Base-by-base conservation (phyloP, 2,797 vertebrate genomes). In the Aulostomus chinensis region DNA sequence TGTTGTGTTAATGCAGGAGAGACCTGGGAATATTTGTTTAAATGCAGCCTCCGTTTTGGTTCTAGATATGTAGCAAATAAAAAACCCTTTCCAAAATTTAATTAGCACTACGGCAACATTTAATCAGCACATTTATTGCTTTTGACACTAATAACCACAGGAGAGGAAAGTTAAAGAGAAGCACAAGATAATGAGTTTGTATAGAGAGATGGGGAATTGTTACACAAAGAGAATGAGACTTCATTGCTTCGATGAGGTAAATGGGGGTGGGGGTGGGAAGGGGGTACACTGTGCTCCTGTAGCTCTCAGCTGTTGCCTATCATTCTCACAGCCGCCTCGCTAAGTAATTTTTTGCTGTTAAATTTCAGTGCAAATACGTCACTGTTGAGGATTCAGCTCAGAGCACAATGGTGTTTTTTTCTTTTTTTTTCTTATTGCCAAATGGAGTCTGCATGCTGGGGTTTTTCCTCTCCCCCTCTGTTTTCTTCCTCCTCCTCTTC, bases 291-390 rank as follows among this genome's bases (percentile, higher is more conserved):
- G 53, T 51, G 31, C 54, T 66, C 42, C 60, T 68, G 33, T 58
- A 78, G 61, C 65, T 72, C 62, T 70, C 20, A 34, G 41, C 45
- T 20, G 50, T 56, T 29, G 45, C 57, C 50, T 80, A 81, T 81
- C 83, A 86, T 70, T 73, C 64, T 72, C 81, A 71, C 91, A 91
- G 90, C 90, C 92, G 90, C 83, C 58, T 81, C 71, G 41, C 70
- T 62, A 77, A 88, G 80, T 77, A 1, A 72, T 80, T 80, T 72
- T 76, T 84, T 30, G 52, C 65, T 37, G 69, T 73, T 69, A 80
- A 66, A 88, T 86, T 65, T 86, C 80, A 76, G 52, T 30, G 68
- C 40, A 59, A 75, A 77, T 80, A 90, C 81, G 86, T 91, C 90
- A 90, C 76, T 58, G 54, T 67, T 61, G 54, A 68, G 78, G 83